These are phyloP conservation scores for Parthenolecanium corni DNA, from an alignment of 2,888 invertebrate genomes.

Conservation along the genomic window DNA sequence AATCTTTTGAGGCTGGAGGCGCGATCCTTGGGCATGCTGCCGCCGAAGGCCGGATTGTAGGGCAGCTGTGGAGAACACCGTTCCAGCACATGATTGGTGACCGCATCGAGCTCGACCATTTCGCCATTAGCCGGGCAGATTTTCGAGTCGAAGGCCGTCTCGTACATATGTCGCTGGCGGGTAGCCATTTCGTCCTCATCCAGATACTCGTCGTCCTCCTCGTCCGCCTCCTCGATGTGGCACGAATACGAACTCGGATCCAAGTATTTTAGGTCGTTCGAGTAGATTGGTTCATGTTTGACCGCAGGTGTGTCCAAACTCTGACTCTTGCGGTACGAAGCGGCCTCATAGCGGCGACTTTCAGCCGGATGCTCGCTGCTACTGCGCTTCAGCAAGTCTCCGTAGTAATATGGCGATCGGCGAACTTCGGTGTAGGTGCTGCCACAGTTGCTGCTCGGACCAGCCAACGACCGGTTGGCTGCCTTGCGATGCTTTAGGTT, in stretches of 20 bases:
- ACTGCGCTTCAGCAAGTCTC: conserved; percentile 30
- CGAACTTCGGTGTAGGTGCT: conserved; percentile 20
- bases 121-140: conserved; percentile 49
- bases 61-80: conserved; percentile 23
- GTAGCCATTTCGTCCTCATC: conserved; percentile 28
- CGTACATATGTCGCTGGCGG: conserved; percentile 58
- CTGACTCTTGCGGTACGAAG: conserved; percentile 19
- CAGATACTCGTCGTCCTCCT: neutral
- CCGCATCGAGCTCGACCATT: conserved; percentile 22
- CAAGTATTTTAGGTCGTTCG: conserved; percentile 1
- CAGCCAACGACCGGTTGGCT: neutral
- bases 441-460: neutral
- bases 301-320: conserved; percentile 3
- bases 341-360: neutral
- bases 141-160: conserved; percentile 81
- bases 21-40: conserved; percentile 19
- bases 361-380: conserved; percentile 13
- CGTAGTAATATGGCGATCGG: conserved; percentile 33
- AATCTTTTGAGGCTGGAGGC: conserved; percentile 5
- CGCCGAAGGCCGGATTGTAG: conserved; percentile 14
- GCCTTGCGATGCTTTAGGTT: conserved; percentile 16
- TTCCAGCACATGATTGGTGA: conserved; percentile 27
- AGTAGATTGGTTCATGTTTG: neutral
- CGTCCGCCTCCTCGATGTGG: conserved; percentile 24
- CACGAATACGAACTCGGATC: conserved; percentile 4